Percentiles rank a stretch among this genome's conserved stretches.
Conservation (phyloP, 2,113 vertebrate species). For the Sinocyclocheilus maitianheensis region DNA sequence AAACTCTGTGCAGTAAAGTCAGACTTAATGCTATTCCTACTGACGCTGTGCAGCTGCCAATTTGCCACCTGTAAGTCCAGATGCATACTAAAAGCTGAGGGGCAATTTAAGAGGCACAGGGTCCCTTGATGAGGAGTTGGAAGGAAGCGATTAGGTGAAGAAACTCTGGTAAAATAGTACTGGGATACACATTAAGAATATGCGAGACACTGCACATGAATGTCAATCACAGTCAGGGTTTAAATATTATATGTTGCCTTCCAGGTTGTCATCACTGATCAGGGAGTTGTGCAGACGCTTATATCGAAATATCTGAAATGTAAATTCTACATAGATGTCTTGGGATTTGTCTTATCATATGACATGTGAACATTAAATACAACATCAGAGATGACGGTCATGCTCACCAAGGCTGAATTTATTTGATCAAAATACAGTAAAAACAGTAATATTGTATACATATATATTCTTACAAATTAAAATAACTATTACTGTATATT, state of each 20-base stretch:
- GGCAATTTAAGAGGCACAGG: conserved; percentile 55
- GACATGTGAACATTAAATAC: not conserved
- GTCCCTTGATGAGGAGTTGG: conserved; percentile 54
- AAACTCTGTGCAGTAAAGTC: conserved; percentile 55
- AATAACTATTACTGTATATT: too few species aligned
- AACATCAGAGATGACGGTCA: not conserved
- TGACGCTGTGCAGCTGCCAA: conserved; percentile 61
- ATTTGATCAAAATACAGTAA: not conserved
- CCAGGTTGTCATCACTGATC: not conserved
- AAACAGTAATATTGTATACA: not conserved
- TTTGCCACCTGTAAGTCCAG: conserved; percentile 20
- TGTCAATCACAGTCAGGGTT: not conserved
- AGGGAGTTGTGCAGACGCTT: not conserved
- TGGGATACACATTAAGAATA: not conserved
- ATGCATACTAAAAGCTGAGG: conserved; percentile 47
- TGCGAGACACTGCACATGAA: not conserved
- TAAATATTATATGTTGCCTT: not conserved
- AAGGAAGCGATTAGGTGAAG: conserved; percentile 52
- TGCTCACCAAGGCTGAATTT: not conserved
- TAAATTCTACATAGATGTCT: not conserved
- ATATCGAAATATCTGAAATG: not conserved
- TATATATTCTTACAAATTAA: too few species aligned
- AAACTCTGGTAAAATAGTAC: conserved; percentile 60
- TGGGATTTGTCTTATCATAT: not conserved
- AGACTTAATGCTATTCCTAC: conserved; percentile 50